Base-by-base conservation (phyloP, 2,888 invertebrate species). In the Cactoblastis cactorum region DNA sequence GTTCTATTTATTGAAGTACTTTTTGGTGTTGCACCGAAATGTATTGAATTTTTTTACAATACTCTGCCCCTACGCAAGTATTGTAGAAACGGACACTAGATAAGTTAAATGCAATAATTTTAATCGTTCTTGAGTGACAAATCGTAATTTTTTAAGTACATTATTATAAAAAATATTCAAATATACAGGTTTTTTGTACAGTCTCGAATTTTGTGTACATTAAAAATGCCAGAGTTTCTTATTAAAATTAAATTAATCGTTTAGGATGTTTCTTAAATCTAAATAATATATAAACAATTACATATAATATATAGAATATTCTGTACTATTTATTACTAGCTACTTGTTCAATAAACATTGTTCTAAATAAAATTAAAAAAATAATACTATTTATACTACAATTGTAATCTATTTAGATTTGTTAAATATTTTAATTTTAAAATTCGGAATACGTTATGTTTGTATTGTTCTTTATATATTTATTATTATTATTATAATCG, bases 321-420 rank as follows among this genome's bases (percentile, higher is more conserved):
- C 74, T 77, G 69, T 69, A 72, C 59, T 72, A 70, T 77, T 61
- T 63, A 57, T 73, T 76, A 75, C 64, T 83, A 83, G 81, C 69
- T 71, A 80, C 74, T 80, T 77, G 86, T 87, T 86, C 83, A 86
- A 83, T 80, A 83, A 83, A 77, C 75, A 81, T 78, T 86, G 85
- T 87, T 86, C 84, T 86, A 83, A 86, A 83, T 69, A 70, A 67
- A 63, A 37, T 9, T 6, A 62, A 64, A 64, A 62, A 63, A 62
- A 64, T 63, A 62, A 63, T 66, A 71, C 63, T 70, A 70, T 74
- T 74, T 72, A 75, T 73, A 74, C 67, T 67, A 60, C 77, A 77
- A 77, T 69, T 67, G 66, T 73, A 77, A 74, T 71, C 74, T 80
- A 77, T 77, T 76, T 80, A 85, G 74, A 74, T 85, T 81, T 84